Percentiles rank a stretch among this genome's conserved stretches.
phyloP scores from a whole-genome alignment of 2,888 invertebrate genomes.

The Petrolisthes cinctipes region DNA sequence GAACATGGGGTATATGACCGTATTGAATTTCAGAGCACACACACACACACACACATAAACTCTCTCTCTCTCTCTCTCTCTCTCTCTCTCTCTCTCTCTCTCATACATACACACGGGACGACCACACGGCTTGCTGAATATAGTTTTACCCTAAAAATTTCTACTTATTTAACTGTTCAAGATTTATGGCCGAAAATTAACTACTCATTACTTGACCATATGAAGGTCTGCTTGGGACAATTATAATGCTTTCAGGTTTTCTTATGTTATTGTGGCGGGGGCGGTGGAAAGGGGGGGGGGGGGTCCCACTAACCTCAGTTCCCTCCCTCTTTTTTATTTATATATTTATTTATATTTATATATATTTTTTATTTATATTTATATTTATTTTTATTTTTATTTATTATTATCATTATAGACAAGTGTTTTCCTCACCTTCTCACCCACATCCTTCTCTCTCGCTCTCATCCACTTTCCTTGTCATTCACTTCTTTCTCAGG shows the following conservation, averaged over 20 bases:
- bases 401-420: neutral
- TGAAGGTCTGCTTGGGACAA: no score
- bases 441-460: conserved; percentile 1
- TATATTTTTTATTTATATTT: neutral
- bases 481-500: neutral
- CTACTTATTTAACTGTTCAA: neutral
- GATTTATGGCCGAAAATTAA: no score
- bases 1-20: neutral
- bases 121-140: neutral
- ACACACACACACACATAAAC: neutral
- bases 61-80: conserved; percentile 14
- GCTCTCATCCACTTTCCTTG: neutral
- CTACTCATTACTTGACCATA: no score
- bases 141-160: neutral
- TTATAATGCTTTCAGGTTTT: no score
- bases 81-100: conserved; percentile 5
- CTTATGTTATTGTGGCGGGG: no score
- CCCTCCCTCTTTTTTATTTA: neutral
- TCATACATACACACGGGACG: neutral
- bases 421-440: neutral
- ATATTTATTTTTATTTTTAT: neutral
- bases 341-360: neutral
- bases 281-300: no score
- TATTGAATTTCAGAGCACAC: neutral
- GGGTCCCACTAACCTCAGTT: neutral